These are phyloP conservation scores for Epinotia bilunana DNA, from an alignment of 2,888 invertebrate species.

Conservation along the genomic window DNA sequence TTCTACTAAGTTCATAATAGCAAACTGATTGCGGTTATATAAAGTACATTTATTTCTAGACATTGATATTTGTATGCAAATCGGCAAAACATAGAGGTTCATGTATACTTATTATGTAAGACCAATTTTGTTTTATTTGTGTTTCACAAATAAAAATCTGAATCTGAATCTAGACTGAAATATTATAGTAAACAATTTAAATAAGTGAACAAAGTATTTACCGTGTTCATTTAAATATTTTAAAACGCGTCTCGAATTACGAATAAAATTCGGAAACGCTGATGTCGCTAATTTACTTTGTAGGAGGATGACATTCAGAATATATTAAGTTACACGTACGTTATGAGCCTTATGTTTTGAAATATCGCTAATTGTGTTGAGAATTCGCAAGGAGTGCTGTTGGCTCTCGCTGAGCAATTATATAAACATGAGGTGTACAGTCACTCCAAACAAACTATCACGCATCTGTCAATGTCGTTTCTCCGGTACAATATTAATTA, in stretches of 20 bases:
- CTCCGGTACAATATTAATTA: slow-evolving; percentile 36
- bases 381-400: not conserved
- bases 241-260: not conserved
- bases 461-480: slow-evolving; percentile 25
- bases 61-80: too few species aligned
- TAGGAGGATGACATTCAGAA: not conserved
- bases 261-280: not conserved
- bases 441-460: slow-evolving; percentile 16
- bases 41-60: too few species aligned
- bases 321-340: not conserved
- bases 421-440: not conserved
- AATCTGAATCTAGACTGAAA: too few species aligned
- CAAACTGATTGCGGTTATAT: not conserved
- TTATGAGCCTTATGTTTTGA: not conserved
- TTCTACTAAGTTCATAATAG: not conserved
- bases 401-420: not conserved
- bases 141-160: too few species aligned
- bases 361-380: not conserved
- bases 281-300: not conserved
- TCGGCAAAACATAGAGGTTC: too few species aligned
- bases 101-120: too few species aligned
- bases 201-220: too few species aligned
- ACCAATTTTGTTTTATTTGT: too few species aligned
- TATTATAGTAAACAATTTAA: too few species aligned
- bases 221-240: too few species aligned